Percentiles rank a stretch among this genome's conserved stretches.
phyloP scores from a whole-genome alignment of 2,113 vertebrate genomes.

The Malurus melanocephalus region DNA sequence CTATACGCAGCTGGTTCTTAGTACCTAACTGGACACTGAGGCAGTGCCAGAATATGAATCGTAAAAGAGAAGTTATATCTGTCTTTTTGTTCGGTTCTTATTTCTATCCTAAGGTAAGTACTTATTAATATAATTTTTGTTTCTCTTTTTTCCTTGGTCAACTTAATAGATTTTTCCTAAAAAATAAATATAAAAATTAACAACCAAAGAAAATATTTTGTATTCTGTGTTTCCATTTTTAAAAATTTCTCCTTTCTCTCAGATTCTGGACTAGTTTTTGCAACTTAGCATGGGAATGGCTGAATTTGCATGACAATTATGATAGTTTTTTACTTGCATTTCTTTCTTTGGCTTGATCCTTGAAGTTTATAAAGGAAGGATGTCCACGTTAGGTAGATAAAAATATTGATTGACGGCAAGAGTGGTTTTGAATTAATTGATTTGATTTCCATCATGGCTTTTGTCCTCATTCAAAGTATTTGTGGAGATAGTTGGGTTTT shows the following conservation, averaged over 20 bases:
- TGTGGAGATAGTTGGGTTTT: background rate
- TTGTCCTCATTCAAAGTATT: background rate
- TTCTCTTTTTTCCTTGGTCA: background rate
- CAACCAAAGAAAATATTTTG: background rate
- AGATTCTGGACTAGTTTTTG: background rate
- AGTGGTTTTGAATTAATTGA: background rate
- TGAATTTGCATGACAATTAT: background rate
- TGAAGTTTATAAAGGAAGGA: background rate
- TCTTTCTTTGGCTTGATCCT: background rate
- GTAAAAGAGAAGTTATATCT: background rate
- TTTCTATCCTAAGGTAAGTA: background rate
- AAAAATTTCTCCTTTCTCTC: background rate
- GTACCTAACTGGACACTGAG: background rate
- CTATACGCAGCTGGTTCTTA: background rate
- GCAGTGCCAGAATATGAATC: background rate
- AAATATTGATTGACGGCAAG: background rate
- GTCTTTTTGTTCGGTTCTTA: background rate
- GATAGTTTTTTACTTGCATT: background rate
- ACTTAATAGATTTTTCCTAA: background rate
- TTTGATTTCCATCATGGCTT: background rate
- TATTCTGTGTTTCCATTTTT: background rate
- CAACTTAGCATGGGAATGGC: background rate
- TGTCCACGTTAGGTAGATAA: background rate
- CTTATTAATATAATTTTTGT: background rate
- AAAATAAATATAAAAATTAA: background rate